These are phyloP conservation scores for Lepisosteus oculatus DNA, from an alignment of 2,113 vertebrate species.

Conservation along the genomic window DNA sequence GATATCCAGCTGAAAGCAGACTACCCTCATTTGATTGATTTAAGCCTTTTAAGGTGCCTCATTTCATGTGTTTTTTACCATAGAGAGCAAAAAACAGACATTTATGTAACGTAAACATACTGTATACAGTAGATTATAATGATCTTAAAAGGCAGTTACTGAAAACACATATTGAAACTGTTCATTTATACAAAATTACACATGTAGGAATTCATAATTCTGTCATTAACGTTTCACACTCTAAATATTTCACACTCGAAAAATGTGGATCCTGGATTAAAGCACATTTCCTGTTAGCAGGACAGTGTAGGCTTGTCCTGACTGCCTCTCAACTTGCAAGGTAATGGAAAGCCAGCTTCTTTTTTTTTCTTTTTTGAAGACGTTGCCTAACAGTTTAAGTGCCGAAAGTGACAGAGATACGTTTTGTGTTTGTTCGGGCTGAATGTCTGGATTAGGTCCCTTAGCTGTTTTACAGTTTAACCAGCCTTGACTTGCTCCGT, in stretches of 20 bases:
- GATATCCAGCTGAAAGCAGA: not conserved
- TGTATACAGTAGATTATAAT: not conserved
- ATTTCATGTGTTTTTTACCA: not conserved
- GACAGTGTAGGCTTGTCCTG: not conserved
- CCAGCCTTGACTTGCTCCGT: constrained; percentile 86
- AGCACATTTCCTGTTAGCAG: not conserved
- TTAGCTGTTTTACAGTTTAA: constrained; percentile 74
- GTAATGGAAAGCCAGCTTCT: not conserved
- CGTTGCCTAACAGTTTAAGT: constrained; percentile 26
- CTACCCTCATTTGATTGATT: not conserved
- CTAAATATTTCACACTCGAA: not conserved
- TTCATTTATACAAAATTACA: not conserved
- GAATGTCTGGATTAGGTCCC: constrained; percentile 80
- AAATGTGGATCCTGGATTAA: not conserved
- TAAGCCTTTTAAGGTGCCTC: not conserved
- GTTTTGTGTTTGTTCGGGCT: constrained; percentile 57
- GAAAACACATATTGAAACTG: not conserved
- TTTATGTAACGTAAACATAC: too few relatives aligned
- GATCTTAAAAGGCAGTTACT: not conserved
- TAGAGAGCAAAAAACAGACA: not conserved
- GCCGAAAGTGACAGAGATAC: constrained; percentile 50
- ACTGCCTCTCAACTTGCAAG: constrained; percentile 1
- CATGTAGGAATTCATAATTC: not conserved
- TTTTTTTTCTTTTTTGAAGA: constrained; percentile 9
- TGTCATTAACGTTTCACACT: not conserved